Evolutionary conservation across 2,888 invertebrate genomes (phyloP).

Genomic region (Salpingus planirostris): DNA sequence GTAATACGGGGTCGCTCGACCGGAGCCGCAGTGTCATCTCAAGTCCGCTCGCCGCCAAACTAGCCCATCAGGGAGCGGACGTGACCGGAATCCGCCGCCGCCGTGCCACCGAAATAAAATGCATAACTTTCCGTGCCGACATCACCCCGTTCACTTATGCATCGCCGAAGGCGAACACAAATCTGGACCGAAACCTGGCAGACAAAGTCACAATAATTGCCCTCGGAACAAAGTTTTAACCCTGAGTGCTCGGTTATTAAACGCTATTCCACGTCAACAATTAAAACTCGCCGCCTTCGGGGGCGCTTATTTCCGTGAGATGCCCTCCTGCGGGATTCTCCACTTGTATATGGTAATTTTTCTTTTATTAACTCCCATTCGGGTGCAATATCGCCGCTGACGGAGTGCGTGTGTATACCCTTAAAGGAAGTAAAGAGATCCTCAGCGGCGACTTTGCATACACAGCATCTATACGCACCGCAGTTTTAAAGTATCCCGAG

Average conservation of each 20-base stretch:
- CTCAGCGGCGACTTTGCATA: constrained; percentile 10
- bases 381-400: constrained; percentile 12
- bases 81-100: constrained; percentile 18
- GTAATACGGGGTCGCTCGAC: constrained; percentile 19
- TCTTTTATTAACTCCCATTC: constrained; percentile 18
- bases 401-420: constrained; percentile 9
- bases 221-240: too few species aligned
- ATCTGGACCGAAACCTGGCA: background rate
- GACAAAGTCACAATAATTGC: too few species aligned
- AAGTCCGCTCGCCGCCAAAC: constrained; percentile 20
- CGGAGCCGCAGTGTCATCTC: constrained; percentile 19
- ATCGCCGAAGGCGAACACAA: too few species aligned
- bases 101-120: background rate
- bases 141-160: constrained; percentile 11
- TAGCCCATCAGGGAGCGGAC: constrained; percentile 18
- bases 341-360: constrained; percentile 21
- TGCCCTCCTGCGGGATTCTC: too few species aligned
- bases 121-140: constrained; percentile 3
- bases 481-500: constrained; percentile 17
- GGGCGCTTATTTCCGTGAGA: constrained; percentile 16
- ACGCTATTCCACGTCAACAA: background rate
- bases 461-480: constrained; percentile 13
- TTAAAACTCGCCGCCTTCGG: constrained; percentile 4
- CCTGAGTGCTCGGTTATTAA: too few species aligned
- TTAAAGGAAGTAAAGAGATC: constrained; percentile 11